Percentiles rank a stretch among this genome's conserved stretches.
These are phyloP conservation scores for Eulemur rubriventer DNA, from an alignment of 2,797 vertebrate genomes.

Conservation along the genomic window DNA sequence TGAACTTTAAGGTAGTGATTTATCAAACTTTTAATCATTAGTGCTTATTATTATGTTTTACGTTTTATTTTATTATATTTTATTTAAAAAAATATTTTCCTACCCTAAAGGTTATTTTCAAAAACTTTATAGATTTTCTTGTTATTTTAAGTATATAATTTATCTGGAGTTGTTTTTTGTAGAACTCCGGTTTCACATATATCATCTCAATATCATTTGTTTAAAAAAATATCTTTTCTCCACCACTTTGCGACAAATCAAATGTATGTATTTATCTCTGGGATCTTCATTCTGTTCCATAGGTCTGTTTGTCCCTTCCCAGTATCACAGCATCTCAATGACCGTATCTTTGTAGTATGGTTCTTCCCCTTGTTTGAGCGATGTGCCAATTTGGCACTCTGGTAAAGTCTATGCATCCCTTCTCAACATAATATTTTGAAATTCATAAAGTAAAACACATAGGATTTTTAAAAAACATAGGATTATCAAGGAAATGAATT, in stretches of 20 bases:
- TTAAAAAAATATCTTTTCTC: not conserved
- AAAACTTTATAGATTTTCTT: constrained; percentile 14
- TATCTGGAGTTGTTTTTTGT: not conserved
- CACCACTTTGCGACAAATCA: not conserved
- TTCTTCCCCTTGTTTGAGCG: not conserved
- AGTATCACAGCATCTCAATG: not conserved
- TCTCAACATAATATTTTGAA: not conserved
- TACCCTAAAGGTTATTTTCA: not conserved
- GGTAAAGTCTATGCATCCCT: not conserved
- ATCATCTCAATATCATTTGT: not conserved
- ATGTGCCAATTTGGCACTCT: not conserved
- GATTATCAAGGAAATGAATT: constrained; percentile 16
- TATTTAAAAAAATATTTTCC: not conserved
- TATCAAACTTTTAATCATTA: constrained; percentile 17
- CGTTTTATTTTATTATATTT: not conserved
- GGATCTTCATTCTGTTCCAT: not conserved
- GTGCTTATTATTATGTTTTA: not conserved
- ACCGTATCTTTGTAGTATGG: not conserved
- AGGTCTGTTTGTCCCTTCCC: not conserved
- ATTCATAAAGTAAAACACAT: not conserved
- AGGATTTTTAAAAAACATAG: not conserved
- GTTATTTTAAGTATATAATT: constrained; percentile 3
- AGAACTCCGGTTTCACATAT: constrained; percentile 4
- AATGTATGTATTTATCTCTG: not conserved
- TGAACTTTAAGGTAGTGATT: constrained; percentile 36